Conservation (phyloP, 2,797 vertebrate genomes). For the Dendrocincla tyrannina region DNA sequence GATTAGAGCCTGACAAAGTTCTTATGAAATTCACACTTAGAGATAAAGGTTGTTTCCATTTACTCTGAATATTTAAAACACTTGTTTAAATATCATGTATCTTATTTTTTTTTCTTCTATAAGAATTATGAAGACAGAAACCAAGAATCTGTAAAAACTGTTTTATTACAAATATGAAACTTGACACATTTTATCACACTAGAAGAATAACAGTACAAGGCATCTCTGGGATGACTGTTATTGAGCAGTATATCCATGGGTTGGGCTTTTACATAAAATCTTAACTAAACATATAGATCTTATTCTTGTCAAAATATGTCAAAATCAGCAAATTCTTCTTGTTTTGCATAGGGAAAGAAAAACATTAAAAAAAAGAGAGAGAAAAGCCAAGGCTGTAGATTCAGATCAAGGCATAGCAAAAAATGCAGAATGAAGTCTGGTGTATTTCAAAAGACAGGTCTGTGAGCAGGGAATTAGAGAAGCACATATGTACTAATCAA, state of each 20-base stretch:
- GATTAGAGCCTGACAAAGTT: conserved; percentile 13
- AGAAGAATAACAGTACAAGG: not conserved
- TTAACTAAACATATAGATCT: not conserved
- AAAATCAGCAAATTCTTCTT: not conserved
- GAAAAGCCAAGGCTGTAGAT: not conserved
- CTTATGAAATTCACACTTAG: conserved; percentile 8
- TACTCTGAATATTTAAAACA: conserved; percentile 17
- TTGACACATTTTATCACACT: not conserved
- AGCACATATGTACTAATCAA: not conserved
- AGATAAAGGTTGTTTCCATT: conserved; percentile 35
- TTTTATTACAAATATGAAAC: not conserved
- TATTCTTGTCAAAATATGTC: not conserved
- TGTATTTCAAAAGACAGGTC: not conserved
- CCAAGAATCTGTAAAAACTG: not conserved
- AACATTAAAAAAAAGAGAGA: not conserved
- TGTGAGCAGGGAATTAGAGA: not conserved
- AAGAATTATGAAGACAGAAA: not conserved
- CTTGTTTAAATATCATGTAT: conserved; percentile 16
- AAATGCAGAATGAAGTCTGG: not conserved
- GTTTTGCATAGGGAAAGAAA: not conserved
- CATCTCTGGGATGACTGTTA: not conserved
- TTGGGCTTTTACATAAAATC: not conserved
- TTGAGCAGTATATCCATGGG: not conserved
- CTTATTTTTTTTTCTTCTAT: not conserved
- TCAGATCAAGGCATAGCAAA: not conserved